Evolutionary conservation across 2,888 invertebrate species (phyloP).

Genomic region (Hedya salicella): DNA sequence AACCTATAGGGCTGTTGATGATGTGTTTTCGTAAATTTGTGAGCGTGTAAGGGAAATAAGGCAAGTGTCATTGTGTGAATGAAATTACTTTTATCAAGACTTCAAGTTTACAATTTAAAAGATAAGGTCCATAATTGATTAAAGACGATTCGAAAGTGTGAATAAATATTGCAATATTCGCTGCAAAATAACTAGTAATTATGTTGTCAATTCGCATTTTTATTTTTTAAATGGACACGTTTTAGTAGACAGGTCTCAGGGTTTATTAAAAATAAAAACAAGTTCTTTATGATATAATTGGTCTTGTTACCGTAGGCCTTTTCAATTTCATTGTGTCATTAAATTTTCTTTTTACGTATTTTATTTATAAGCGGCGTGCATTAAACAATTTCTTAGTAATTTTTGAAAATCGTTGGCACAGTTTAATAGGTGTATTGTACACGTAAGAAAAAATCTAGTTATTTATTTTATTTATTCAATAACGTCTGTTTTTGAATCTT

Average conservation of each 20-base stretch:
- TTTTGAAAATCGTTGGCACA: slow-evolving; percentile 17
- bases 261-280: slow-evolving; percentile 41
- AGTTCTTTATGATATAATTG: slow-evolving; percentile 41
- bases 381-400: slow-evolving; percentile 9
- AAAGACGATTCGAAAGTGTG: slow-evolving; percentile 40
- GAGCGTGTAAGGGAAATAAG: slow-evolving; percentile 43
- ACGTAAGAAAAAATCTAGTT: slow-evolving; percentile 1
- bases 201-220: slow-evolving; percentile 60
- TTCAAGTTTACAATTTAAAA: slow-evolving; percentile 41
- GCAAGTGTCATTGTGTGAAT: slow-evolving; percentile 55
- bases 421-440: background rate
- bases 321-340: slow-evolving; percentile 27
- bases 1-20: slow-evolving; percentile 17
- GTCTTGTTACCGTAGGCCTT: slow-evolving; percentile 31
- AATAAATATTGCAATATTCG: slow-evolving; percentile 37
- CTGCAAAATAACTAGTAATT: slow-evolving; percentile 54
- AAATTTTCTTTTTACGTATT: slow-evolving; percentile 33
- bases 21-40: slow-evolving; percentile 30
- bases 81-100: slow-evolving; percentile 42
- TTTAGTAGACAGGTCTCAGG: slow-evolving; percentile 47
- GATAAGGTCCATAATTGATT: slow-evolving; percentile 45
- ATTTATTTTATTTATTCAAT: slow-evolving; percentile 18
- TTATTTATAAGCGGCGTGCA: slow-evolving; percentile 5
- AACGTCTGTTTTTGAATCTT: background rate
- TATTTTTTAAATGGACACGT: slow-evolving; percentile 47